Evolutionary conservation across 2,888 invertebrate species (phyloP), one percentile per base, ranked within the genome.

Genomic region (Thysanoteuthis rhombus): DNA sequence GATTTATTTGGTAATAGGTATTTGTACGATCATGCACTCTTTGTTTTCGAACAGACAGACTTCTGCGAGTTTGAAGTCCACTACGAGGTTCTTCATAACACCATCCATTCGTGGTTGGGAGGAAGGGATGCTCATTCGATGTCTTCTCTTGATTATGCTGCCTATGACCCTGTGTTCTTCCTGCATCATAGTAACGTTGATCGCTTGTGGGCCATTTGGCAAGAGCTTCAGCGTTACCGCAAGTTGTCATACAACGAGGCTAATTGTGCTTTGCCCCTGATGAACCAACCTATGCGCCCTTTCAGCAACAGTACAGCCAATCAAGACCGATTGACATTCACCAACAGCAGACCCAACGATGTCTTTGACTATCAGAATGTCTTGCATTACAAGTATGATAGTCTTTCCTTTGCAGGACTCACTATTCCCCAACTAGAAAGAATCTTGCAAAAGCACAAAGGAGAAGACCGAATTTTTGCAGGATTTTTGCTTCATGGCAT

Each of bases 161-260:
- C 93, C 12, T 93, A 92, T 45, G 93, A 93, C 47, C 93, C 93
- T 12, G 42, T 93, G 89, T 93, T 93, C 52, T 89, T 93, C 90
- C 92, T 93, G 89, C 93, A 93, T 90, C 93, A 93, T 58, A 89
- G 92, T 25, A 92, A 75, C 47, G 19, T 92, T 89, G 93, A 93
- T 89, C 58, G 94, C 12, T 42, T 94, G n/a, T 94, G 94, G 94
- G 94, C 94, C n/a, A 94, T 94, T 93, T 94, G 94, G 94, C 94
- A 94, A 93, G 93, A 94, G 45, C 40, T 94, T 28, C 94, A 94
- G 36, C 93, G 93, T 10, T 93, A 93, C 89, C 92, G 94, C 32
- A 93, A 93, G 40, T 93, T 94, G 75, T 92, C 94, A 8, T 94
- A 93, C 92, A 94, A 94, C 40, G 52, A 93, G 42, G 92, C 94